Evolutionary conservation across 2,797 vertebrate species (phyloP), one percentile per base, ranked within the genome.

Genomic region (Anguilla obscura): DNA sequence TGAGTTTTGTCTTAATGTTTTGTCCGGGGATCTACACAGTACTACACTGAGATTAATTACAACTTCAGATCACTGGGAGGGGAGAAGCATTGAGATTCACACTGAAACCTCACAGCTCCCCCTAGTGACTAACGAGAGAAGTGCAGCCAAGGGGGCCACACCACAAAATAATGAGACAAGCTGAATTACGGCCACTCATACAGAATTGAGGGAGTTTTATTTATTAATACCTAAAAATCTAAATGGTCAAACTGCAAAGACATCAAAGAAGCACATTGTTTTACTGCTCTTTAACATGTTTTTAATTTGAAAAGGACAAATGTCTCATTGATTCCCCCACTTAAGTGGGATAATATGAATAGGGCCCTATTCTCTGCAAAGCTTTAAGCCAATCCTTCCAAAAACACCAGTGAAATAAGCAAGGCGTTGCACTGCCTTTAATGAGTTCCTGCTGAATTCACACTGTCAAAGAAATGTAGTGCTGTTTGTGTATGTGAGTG

Each of bases 351-450:
- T 30, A 9, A 30, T 3, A 71, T 27, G 66, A 71, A 71, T 10
- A 56, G 66, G 66, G 9, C 30, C n/a, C 7, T 1, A 10, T n/a
- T 9, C 24, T 60, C 66, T 71, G 69, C 12, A 36, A 30, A 6
- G 14, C 33, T 36, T 76, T 76, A 16, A 24, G 74, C 33, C 36
- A 18, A 36, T 76, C 33, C 12, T 40, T 40, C 33, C 33, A 76
- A 16, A 16, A 76, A 76, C 27, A 40, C 74, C 3, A 71, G 74
- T 76, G 40, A 80, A 80, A 9, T n/a, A 80, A 80, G 18, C 24
- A 48, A 24, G 40, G 76, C 18, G 16, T 92, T 91, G 91, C 94
- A 94, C 36, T 18, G 33, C 16, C 30, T 93, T 90, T 92, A 14
- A 5, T 85, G 88, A 84, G 56, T 90, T 91, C 91, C 89, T 88